Base-by-base conservation (phyloP, 2,113 vertebrate genomes). In the Gopherus evgoodei region DNA sequence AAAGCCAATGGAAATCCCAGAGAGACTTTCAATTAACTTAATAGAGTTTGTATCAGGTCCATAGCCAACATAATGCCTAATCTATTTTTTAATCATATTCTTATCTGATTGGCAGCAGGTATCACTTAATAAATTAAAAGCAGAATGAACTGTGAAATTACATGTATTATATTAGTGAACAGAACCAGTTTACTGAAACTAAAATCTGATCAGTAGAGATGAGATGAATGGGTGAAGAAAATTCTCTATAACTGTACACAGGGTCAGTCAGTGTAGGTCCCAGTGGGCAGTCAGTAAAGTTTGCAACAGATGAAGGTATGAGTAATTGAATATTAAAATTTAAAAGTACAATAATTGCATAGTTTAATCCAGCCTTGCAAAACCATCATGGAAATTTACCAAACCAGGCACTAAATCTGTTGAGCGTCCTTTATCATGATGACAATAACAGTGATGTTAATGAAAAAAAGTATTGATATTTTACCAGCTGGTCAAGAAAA, bases 381-480 rank as follows among this genome's bases (percentile, higher is more conserved):
- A 78, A 27, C 25, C 42, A 78, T 47, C 75, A 44, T 47, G 13
- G 75, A 76, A 14, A 78, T 78, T 89, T 92, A 96, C 93, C 80
- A 35, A 16, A 89, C 42, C 8, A 86, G 79, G 31, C 78, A 78
- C 21, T 65, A 2, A 31, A 21, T 72, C 79, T 90, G 62, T 54
- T 93, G 50, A 80, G 65, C 52, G 81, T 69, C 59, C 53, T 89
- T 95, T 90, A 89, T 92, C 69, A 79, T 81, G 84, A 52, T 86
- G 90, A 8, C 57, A 88, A 62, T 65, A 88, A 57, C 25, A 78
- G 38, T 5, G 84, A 83, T 85, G 57, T 85, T 92, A 93, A 91
- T 86, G 80, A 86, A 95, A 95, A 17, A 31, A 57, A 91, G 93
- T 95, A 86, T 38, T 85, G 86, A 2, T 87, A 59, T 44, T 95